Evolutionary conservation across 2,113 vertebrate genomes (phyloP).

Genomic region (Scolopax mira): DNA sequence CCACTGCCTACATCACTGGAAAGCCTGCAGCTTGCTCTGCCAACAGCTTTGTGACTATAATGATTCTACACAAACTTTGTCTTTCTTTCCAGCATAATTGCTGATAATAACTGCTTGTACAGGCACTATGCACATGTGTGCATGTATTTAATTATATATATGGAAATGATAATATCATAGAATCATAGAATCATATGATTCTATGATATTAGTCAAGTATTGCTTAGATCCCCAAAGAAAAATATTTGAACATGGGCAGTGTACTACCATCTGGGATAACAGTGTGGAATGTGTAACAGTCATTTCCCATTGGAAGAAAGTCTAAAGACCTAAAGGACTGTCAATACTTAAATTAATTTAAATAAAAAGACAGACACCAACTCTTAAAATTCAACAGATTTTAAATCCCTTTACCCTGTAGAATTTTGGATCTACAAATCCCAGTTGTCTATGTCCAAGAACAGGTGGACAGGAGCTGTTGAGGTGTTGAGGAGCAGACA

Average conservation of each 20-base stretch:
- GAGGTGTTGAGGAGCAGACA: not conserved
- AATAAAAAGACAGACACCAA: slow-evolving; percentile 16
- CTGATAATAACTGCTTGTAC: not conserved
- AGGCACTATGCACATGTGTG: not conserved
- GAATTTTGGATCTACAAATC: slow-evolving; percentile 30
- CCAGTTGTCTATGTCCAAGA: not conserved
- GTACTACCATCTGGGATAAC: slow-evolving; percentile 19
- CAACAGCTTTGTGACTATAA: not conserved
- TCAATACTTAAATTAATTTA: slow-evolving; percentile 48
- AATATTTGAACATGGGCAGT: not conserved
- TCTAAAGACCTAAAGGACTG: slow-evolving; percentile 1
- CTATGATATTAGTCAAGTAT: slow-evolving; percentile 26
- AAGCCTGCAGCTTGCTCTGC: not conserved
- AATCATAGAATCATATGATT: too few relatives aligned
- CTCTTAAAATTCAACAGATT: slow-evolving; percentile 26
- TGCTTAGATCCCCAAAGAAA: slow-evolving; percentile 23
- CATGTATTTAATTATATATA: not conserved
- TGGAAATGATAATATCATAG: too few relatives aligned
- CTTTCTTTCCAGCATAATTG: not conserved
- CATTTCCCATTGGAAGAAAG: slow-evolving; percentile 25
- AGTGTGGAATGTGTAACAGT: not conserved
- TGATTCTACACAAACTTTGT: not conserved
- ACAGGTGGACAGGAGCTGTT: not conserved
- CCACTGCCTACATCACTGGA: not conserved
- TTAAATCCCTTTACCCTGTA: slow-evolving; percentile 25